Evolutionary conservation across 2,113 vertebrate genomes (phyloP), one percentile per base, ranked within the genome.

Genomic region (Toxostoma redivivum): DNA sequence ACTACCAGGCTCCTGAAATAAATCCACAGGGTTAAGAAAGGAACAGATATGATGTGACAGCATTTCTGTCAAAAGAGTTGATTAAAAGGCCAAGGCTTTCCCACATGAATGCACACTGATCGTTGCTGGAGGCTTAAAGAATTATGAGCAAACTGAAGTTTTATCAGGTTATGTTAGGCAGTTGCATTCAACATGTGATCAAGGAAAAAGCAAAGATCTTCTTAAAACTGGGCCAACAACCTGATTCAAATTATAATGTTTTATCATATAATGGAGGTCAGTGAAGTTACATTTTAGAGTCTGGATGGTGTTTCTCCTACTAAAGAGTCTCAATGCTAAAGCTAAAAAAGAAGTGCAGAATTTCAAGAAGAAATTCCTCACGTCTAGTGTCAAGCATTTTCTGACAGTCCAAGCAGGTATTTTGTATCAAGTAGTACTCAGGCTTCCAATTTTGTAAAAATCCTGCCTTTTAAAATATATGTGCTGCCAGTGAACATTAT

Each of bases 31-130:
- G 83, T 89, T 95, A 86, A 81, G 82, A 94, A 96, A 92, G 92
- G 69, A 94, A 96, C 71, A 97, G 94, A 97, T n/a, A 48, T 23
- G 70, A 97, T 91, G 80, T 95, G 95, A 97, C 97, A 97, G 83
- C 60, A 88, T 91, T 97, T 90, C 95, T 97, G 91, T 97, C 94
- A 97, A 95, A 69, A 94, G 48, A 96, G 94, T 64, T 96, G 94
- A 97, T 94, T 92, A 94, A 97, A 97, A 97, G 70, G 81, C 71
- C 3, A 15, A 91, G 94, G 78, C 73, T 97, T 97, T 97, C 90
- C 87, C 95, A 94, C 88, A 82, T 94, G 76, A 97, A 37, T 95
- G 94, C 85, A 92, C 50, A 79, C 42, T 31, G 24, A 94, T 96
- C 92, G 66, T 53, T 95, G 84, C 95, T 94, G 18, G 37, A 94